Conservation (phyloP, 2,888 invertebrate species). For the Tholera decimalis region DNA sequence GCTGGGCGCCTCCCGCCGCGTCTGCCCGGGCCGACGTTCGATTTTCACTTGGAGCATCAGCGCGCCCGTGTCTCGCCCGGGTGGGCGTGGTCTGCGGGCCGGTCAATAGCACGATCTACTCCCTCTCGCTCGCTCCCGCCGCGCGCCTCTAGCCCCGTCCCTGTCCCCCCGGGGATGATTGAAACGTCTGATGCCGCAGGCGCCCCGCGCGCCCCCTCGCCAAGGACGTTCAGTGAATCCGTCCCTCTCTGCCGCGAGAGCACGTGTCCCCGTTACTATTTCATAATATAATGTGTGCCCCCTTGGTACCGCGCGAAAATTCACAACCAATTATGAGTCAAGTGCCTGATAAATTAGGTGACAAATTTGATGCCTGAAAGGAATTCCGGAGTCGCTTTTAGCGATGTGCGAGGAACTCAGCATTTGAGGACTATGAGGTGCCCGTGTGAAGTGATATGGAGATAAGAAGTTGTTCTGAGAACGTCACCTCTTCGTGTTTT, state of each 20-base stretch:
- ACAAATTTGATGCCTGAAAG: conserved; percentile 88
- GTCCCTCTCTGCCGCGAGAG: conserved; percentile 91
- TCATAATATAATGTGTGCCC: conserved; percentile 90
- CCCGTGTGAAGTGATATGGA: conserved; percentile 88
- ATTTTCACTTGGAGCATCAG: conserved; percentile 90
- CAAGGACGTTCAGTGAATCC: conserved; percentile 92
- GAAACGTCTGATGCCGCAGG: conserved; percentile 91
- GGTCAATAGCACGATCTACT: conserved; percentile 90
- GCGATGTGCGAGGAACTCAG: conserved; percentile 83
- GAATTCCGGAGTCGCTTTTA: conserved; percentile 82
- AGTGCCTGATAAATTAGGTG: conserved; percentile 90
- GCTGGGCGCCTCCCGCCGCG: conserved; percentile 81
- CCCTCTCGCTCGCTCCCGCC: conserved; percentile 79
- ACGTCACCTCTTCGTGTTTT: conserved; percentile 85
- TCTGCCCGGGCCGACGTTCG: conserved; percentile 90
- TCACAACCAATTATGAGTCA: conserved; percentile 90
- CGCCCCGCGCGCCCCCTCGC: conserved; percentile 90
- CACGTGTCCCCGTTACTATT: conserved; percentile 91
- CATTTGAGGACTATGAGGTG: conserved; percentile 85
- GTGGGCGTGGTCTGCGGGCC: conserved; percentile 90
- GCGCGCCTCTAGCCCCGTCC: conserved; percentile 72
- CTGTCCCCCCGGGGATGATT: conserved; percentile 89
- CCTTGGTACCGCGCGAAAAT: conserved; percentile 89
- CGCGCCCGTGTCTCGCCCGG: conserved; percentile 89
- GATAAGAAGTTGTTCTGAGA: conserved; percentile 84